Evolutionary conservation across 1,140 invertebrate genomes (phyloP).

Genomic region (Propsilocerus akamusi): DNA sequence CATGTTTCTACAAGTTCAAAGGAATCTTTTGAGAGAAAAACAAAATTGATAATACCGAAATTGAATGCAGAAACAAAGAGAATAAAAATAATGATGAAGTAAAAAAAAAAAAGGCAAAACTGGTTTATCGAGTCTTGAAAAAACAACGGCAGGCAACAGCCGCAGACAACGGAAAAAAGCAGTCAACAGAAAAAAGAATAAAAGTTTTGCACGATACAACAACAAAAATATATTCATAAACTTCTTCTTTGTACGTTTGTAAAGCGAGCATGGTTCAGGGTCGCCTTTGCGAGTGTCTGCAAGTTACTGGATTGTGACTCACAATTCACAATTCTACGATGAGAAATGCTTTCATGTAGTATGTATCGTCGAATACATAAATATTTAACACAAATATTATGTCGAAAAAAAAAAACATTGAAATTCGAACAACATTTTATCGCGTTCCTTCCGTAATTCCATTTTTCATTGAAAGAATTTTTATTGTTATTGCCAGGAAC

Average conservation of each 20-base stretch:
- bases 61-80: background rate
- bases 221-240: background rate
- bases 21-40: too few relatives aligned
- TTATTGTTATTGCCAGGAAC: background rate
- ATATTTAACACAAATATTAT: too few relatives aligned
- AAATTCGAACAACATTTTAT: background rate
- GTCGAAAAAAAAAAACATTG: too few relatives aligned
- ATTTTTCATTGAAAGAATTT: background rate
- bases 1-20: too few relatives aligned
- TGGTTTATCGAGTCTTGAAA: constrained; percentile 3
- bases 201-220: background rate
- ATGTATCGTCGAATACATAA: too few relatives aligned
- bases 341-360: too few relatives aligned
- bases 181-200: background rate
- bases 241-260: background rate
- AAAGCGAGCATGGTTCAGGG: background rate
- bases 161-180: background rate
- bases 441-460: background rate
- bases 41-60: too few relatives aligned
- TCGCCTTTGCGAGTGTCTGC: background rate
- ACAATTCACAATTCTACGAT: too few relatives aligned
- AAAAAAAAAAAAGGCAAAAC: background rate
- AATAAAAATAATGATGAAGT: background rate
- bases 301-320: too few relatives aligned
- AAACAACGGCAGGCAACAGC: constrained; percentile 1